Conservation (phyloP, 2,113 vertebrate species). For the Acanthochromis polyacanthus region DNA sequence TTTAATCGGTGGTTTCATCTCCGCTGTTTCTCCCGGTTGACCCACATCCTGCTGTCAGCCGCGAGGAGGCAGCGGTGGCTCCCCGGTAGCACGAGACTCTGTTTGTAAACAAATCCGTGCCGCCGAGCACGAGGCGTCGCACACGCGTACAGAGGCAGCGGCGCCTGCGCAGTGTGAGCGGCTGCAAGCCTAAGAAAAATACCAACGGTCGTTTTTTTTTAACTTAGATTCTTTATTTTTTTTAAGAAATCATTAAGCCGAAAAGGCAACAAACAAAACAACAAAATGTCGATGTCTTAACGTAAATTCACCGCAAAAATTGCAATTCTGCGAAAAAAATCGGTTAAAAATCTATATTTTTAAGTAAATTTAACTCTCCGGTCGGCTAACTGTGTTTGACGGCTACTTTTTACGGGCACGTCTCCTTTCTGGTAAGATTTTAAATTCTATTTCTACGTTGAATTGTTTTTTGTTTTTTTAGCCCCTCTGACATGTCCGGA, state of each 20-base stretch:
- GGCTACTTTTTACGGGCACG: no score
- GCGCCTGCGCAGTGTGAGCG: background rate
- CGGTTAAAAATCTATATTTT: background rate
- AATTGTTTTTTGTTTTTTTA: background rate
- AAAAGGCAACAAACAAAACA: background rate
- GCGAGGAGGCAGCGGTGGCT: constrained; percentile 53
- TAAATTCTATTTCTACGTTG: no score
- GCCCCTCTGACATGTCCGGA: constrained; percentile 23
- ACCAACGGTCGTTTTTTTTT: background rate
- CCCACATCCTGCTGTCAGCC: constrained; percentile 32
- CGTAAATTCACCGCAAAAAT: background rate
- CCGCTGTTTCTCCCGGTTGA: constrained; percentile 4
- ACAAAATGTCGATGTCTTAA: background rate
- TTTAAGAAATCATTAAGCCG: background rate
- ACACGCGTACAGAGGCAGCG: background rate
- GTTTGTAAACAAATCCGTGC: constrained; percentile 87
- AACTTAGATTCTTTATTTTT: no score
- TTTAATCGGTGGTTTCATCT: background rate
- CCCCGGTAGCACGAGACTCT: constrained; percentile 60
- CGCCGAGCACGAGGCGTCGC: constrained; percentile 29
- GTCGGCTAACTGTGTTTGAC: no score
- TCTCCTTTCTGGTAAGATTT: no score
- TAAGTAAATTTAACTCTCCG: background rate
- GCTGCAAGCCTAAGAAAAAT: background rate
- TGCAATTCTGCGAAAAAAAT: fast-evolving